Evolutionary conservation across 1,140 invertebrate genomes (phyloP).

Genomic region (Asobara japonica): DNA sequence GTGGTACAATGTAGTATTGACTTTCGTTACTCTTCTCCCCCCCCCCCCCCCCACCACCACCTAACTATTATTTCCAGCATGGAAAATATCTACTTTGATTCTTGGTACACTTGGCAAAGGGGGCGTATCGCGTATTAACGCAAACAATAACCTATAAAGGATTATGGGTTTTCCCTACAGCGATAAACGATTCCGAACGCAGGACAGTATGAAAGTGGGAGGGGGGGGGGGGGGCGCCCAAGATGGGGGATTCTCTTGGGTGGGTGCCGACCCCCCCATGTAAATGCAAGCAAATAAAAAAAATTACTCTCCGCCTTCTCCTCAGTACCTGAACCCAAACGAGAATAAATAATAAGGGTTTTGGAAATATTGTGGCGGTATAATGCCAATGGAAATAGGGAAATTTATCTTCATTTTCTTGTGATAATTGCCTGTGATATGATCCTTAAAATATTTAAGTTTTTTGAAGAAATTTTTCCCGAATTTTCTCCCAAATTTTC

Average conservation of each 20-base stretch:
- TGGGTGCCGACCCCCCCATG: background rate
- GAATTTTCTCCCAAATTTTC: background rate
- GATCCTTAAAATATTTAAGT: no score
- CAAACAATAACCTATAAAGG: slow-evolving; percentile 21
- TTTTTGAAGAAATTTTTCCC: no score
- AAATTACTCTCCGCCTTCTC: background rate
- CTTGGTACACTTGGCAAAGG: background rate
- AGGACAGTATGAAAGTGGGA: background rate
- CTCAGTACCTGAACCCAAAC: background rate
- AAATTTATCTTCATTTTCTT: background rate
- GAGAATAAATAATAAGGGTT: background rate
- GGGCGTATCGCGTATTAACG: slow-evolving; percentile 5
- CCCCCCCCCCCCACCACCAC: no score
- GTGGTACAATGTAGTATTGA: background rate
- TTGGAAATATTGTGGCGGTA: background rate
- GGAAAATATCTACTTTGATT: slow-evolving; percentile 1
- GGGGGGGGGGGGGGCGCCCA: background rate
- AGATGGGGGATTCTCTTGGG: background rate
- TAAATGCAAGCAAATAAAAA: slow-evolving; percentile 9
- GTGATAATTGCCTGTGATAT: background rate
- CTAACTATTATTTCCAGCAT: background rate
- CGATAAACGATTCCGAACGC: slow-evolving; percentile 9
- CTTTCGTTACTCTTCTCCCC: no score
- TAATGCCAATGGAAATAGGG: background rate
- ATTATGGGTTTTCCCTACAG: slow-evolving; percentile 1